Conservation (phyloP, 2,797 vertebrate genomes). For the Neosilurus mollespiculum region DNA sequence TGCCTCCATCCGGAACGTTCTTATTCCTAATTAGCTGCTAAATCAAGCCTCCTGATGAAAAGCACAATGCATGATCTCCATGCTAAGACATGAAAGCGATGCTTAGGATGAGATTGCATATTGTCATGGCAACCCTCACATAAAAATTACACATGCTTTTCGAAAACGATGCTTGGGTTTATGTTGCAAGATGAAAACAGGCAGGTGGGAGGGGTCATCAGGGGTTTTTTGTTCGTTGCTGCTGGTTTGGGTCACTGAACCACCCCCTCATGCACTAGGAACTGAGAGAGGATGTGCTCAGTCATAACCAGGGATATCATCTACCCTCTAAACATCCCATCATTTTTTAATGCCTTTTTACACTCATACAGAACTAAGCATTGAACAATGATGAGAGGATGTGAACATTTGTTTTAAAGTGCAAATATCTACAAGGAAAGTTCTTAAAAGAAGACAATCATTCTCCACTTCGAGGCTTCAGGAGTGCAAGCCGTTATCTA, state of each 20-base stretch:
- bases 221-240: slow-evolving; percentile 70
- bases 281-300: slow-evolving; percentile 64
- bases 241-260: slow-evolving; percentile 62
- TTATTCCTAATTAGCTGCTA: background rate
- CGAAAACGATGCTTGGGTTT: background rate
- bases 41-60: slow-evolving; percentile 3
- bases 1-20: slow-evolving; percentile 12
- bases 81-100: slow-evolving; percentile 53
- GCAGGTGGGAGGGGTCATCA: slow-evolving; percentile 52
- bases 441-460: slow-evolving; percentile 60
- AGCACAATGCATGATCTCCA: background rate
- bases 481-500: background rate
- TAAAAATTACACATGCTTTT: slow-evolving; percentile 26
- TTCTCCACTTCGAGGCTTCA: slow-evolving; percentile 27
- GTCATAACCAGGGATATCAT: slow-evolving; percentile 19
- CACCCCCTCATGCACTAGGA: slow-evolving; percentile 73
- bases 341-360: background rate
- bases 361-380: slow-evolving; percentile 67
- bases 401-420: slow-evolving; percentile 68
- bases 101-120: slow-evolving; percentile 71
- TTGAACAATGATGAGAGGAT: slow-evolving; percentile 68
- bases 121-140: slow-evolving; percentile 64
- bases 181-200: background rate
- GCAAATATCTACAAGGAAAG: slow-evolving; percentile 73
- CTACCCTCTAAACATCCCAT: slow-evolving; percentile 19